Evolutionary conservation across 2,888 invertebrate genomes (phyloP).

Genomic region (Drosophila prolongata): DNA sequence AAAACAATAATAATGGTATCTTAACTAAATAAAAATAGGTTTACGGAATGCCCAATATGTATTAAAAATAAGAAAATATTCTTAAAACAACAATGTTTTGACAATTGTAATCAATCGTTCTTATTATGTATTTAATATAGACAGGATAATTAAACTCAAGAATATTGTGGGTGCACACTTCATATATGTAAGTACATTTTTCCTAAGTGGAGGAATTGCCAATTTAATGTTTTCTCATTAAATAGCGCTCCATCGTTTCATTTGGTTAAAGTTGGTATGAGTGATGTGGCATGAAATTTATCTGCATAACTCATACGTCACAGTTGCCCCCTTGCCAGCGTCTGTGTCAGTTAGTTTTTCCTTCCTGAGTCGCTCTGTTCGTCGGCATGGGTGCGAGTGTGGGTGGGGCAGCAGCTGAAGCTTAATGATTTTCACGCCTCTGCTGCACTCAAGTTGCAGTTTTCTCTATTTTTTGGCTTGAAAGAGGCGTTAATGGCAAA

Average conservation of each 20-base stretch:
- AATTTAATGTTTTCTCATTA: constrained; percentile 19
- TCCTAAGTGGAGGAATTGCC: neutral
- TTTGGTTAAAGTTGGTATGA: constrained; percentile 68
- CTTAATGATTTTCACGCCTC: constrained; percentile 74
- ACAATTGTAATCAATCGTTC: too few relatives aligned
- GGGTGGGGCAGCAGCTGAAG: constrained; percentile 54
- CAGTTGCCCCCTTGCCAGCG: constrained; percentile 32
- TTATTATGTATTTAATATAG: too few relatives aligned
- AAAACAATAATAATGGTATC: too few relatives aligned
- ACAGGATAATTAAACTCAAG: too few relatives aligned
- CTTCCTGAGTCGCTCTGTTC: constrained; percentile 12
- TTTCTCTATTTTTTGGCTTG: constrained; percentile 51
- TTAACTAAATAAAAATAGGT: too few relatives aligned
- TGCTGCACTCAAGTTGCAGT: constrained; percentile 68
- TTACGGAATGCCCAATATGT: too few relatives aligned
- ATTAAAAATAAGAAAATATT: too few relatives aligned
- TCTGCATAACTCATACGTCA: constrained; percentile 71
- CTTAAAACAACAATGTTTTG: too few relatives aligned
- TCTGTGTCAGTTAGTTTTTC: constrained; percentile 19
- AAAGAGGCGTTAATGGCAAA: constrained; percentile 70
- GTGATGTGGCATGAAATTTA: constrained; percentile 66
- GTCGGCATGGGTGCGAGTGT: constrained; percentile 9
- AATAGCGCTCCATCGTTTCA: constrained; percentile 12
- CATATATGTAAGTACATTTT: too few relatives aligned
- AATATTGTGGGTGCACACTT: too few relatives aligned